Conservation (phyloP, 2,113 vertebrate genomes). For the Hucho hucho region DNA sequence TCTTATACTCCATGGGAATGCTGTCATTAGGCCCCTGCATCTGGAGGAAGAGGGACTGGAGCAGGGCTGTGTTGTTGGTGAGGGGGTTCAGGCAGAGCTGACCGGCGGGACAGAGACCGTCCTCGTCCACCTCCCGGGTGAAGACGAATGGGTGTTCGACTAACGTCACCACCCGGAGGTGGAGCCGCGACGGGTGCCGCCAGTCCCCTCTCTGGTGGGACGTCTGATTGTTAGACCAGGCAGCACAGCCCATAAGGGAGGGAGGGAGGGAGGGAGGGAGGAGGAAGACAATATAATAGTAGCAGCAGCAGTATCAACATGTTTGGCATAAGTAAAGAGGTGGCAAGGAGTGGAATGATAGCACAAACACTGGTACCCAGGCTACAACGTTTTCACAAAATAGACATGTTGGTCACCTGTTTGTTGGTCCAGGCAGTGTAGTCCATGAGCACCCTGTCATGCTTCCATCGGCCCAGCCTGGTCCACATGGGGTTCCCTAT, state of each 20-base stretch:
- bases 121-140: slow-evolving; percentile 82
- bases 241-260: slow-evolving; percentile 12
- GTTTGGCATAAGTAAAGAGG: no score
- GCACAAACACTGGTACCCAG: no score
- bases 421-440: slow-evolving; percentile 85
- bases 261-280: rapidly evolving
- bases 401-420: slow-evolving; percentile 16
- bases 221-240: slow-evolving; percentile 82
- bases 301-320: no score
- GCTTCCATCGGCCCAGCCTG: slow-evolving; percentile 83
- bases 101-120: slow-evolving; percentile 84
- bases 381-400: no score
- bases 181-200: slow-evolving; percentile 76
- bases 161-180: slow-evolving; percentile 82
- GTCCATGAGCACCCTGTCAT: slow-evolving; percentile 81
- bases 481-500: slow-evolving; percentile 87
- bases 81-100: slow-evolving; percentile 84
- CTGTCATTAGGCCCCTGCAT: slow-evolving; percentile 78
- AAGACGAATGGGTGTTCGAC: slow-evolving; percentile 81
- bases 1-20: slow-evolving; percentile 60
- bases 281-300: no score
- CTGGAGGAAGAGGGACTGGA: slow-evolving; percentile 80
- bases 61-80: slow-evolving; percentile 77
- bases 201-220: slow-evolving; percentile 40
- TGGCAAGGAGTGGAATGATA: no score